Conservation (phyloP, 2,797 vertebrate species). For the Antennarius maculatus region DNA sequence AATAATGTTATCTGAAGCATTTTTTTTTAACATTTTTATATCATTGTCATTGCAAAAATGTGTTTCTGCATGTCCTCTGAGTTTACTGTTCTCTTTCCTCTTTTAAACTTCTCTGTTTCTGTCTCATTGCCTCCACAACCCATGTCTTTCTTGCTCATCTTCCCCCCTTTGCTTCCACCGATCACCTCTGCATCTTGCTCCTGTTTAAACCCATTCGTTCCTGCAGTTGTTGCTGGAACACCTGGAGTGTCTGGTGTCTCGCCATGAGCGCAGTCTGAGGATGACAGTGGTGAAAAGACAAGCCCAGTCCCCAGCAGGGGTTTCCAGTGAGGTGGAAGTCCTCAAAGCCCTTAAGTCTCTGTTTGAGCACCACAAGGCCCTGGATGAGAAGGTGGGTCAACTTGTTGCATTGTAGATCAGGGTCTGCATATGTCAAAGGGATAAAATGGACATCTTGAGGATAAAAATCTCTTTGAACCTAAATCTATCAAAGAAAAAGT, state of each 20-base stretch:
- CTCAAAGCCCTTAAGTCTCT: conserved; percentile 96
- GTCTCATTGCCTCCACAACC: neutral
- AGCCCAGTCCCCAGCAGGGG: conserved; percentile 90
- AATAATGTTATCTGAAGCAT: neutral
- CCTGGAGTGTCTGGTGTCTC: conserved; percentile 91
- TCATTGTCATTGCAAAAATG: conserved; percentile 35
- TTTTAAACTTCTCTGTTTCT: neutral
- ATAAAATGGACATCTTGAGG: neutral
- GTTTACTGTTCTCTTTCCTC: too few species aligned
- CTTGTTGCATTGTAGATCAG: neutral
- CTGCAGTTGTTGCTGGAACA: conserved; percentile 88
- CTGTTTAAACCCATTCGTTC: neutral
- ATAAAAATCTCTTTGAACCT: neutral
- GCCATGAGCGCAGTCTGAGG: conserved; percentile 90
- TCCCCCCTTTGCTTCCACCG: neutral
- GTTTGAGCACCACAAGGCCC: conserved; percentile 95
- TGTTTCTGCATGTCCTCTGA: conserved; percentile 17
- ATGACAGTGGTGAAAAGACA: conserved; percentile 94
- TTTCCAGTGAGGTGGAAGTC: conserved; percentile 95
- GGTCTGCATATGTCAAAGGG: neutral
- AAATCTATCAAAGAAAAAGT: neutral
- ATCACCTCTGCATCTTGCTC: conserved; percentile 1
- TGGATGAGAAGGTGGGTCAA: conserved; percentile 90
- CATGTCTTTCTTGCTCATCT: neutral
- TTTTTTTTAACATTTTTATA: neutral